Percentiles rank a stretch among this genome's conserved stretches.
Evolutionary conservation across 2,797 vertebrate genomes (phyloP).

Genomic region (Muscicapa striata): DNA sequence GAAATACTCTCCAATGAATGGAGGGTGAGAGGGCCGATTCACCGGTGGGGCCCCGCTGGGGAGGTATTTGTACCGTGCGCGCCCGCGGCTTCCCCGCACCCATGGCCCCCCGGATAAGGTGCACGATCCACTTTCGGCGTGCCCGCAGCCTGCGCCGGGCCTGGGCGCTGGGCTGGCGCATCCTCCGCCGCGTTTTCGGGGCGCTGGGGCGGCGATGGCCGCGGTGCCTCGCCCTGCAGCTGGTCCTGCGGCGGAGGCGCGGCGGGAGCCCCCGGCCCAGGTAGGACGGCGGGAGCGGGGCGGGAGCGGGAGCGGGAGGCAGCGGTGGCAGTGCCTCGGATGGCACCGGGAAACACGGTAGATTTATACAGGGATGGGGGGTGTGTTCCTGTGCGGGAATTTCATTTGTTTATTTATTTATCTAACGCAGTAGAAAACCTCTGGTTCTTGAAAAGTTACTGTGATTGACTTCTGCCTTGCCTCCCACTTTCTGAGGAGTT

Average conservation of each 20-base stretch:
- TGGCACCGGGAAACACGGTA: background rate
- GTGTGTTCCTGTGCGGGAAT: background rate
- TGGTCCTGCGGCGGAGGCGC: background rate
- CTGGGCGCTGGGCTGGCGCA: background rate
- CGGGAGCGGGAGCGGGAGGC: background rate
- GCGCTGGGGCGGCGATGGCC: background rate
- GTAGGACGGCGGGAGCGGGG: background rate
- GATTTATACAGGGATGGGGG: too few relatives aligned
- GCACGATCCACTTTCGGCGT: background rate
- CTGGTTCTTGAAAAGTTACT: background rate
- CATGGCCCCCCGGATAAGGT: conserved; percentile 3
- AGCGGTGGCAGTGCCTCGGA: background rate
- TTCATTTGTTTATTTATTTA: too few relatives aligned
- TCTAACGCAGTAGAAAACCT: background rate
- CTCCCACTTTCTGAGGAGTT: too few relatives aligned
- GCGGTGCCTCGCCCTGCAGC: background rate
- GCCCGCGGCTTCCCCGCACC: background rate
- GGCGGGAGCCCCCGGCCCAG: background rate
- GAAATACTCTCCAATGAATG: conserved; percentile 36
- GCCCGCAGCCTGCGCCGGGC: background rate
- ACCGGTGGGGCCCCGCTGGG: background rate
- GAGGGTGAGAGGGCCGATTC: conserved; percentile 3
- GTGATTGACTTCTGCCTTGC: background rate
- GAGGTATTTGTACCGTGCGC: background rate
- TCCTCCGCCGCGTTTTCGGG: background rate